phyloP scores from a whole-genome alignment of 1,140 invertebrate genomes.

The Lamellibrachia luymesi region DNA sequence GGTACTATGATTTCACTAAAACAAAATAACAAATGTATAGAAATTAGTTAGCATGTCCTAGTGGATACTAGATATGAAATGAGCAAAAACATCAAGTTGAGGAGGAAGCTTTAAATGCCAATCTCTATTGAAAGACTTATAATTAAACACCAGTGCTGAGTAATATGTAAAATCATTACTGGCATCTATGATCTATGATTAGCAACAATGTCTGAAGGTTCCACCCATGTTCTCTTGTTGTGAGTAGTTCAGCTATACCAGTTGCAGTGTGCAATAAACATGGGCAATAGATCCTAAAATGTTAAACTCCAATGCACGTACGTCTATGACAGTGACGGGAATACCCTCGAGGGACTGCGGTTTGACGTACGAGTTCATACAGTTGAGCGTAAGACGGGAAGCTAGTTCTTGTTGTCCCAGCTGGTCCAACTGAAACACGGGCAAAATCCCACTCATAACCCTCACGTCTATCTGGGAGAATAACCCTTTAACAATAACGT shows the following conservation, averaged over 20 bases:
- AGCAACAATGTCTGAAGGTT: too few relatives aligned
- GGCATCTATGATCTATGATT: too few relatives aligned
- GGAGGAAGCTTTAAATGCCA: neutral
- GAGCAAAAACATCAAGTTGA: neutral
- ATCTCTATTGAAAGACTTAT: too few relatives aligned
- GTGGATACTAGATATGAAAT: too few relatives aligned
- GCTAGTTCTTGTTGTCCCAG: slow-evolving; percentile 80
- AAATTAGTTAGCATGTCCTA: too few relatives aligned
- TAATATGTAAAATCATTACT: too few relatives aligned
- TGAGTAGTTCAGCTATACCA: too few relatives aligned
- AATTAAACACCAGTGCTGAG: too few relatives aligned
- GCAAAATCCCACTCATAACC: neutral
- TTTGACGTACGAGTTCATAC: slow-evolving; percentile 76
- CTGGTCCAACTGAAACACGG: slow-evolving; percentile 70
- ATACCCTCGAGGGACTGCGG: slow-evolving; percentile 71
- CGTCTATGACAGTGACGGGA: slow-evolving; percentile 81
- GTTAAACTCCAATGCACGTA: slow-evolving; percentile 38
- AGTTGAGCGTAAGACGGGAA: slow-evolving; percentile 84
- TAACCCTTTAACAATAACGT: neutral
- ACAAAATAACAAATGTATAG: too few relatives aligned
- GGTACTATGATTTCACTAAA: too few relatives aligned
- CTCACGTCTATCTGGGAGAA: neutral
- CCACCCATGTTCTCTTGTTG: too few relatives aligned
- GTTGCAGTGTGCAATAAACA: neutral
- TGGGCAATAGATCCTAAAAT: neutral